A percentile compares a stretch with the other conserved stretches of the same genome.
Evolutionary conservation across 2,113 vertebrate species (phyloP).

Genomic region (Campylomormyrus tamandua): DNA sequence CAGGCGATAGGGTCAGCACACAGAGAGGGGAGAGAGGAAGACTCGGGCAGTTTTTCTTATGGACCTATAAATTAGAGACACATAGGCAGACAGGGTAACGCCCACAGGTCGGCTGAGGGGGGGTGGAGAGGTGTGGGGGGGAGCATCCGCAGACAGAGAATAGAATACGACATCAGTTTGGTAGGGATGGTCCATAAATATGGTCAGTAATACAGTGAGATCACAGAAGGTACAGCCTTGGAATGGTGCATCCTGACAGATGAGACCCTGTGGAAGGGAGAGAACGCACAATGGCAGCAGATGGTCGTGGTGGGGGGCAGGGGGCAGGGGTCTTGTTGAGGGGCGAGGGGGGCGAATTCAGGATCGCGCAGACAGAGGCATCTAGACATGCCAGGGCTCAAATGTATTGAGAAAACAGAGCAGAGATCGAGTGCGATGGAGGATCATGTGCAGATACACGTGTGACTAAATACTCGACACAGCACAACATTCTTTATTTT

Average conservation of each 20-base stretch:
- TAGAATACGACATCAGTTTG: slow-evolving; percentile 14
- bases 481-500: not conserved
- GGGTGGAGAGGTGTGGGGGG: slow-evolving; percentile 46
- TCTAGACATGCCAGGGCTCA: slow-evolving; percentile 58
- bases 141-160: slow-evolving; percentile 17
- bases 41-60: slow-evolving; percentile 57
- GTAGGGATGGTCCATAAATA: slow-evolving; percentile 44
- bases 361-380: slow-evolving; percentile 48
- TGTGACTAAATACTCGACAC: slow-evolving; percentile 35
- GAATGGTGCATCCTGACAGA: slow-evolving; percentile 70
- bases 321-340: slow-evolving; percentile 9
- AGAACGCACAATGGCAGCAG: slow-evolving; percentile 95
- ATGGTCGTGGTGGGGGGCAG: slow-evolving; percentile 45
- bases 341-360: slow-evolving; percentile 30
- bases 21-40: slow-evolving; percentile 15
- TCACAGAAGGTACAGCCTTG: slow-evolving; percentile 84
- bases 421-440: slow-evolving; percentile 34
- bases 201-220: slow-evolving; percentile 58
- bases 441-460: not conserved
- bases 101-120: slow-evolving; percentile 60
- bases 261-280: slow-evolving; percentile 71
- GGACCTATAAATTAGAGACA: slow-evolving; percentile 68
- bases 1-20: slow-evolving; percentile 8
- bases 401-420: slow-evolving; percentile 76
- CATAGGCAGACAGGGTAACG: slow-evolving; percentile 45